Percentiles rank a stretch among this genome's conserved stretches.
Conservation (phyloP, 2,797 vertebrate genomes). For the Ispidina picta region DNA sequence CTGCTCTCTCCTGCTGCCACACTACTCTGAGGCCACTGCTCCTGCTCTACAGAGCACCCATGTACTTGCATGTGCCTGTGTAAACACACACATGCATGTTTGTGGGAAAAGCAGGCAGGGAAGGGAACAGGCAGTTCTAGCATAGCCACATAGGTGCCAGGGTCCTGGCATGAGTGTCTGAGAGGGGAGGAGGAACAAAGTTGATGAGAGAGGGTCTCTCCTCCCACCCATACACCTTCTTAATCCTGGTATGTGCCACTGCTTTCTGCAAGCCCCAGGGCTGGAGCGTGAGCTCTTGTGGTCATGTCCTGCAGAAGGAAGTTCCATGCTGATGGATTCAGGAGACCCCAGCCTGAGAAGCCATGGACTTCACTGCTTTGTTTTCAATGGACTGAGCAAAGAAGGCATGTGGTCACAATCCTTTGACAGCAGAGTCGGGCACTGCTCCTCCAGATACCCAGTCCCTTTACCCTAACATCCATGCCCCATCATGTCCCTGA, state of each 20-base stretch:
- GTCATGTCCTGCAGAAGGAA: neutral
- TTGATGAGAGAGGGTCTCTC: neutral
- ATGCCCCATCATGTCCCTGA: neutral
- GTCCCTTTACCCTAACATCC: neutral
- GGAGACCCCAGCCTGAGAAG: neutral
- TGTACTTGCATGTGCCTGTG: accelerated
- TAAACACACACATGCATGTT: accelerated
- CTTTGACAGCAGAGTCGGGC: neutral
- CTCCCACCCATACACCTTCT: neutral
- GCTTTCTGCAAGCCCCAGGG: accelerated
- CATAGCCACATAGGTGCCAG: accelerated
- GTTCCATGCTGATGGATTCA: neutral
- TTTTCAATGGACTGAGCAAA: neutral
- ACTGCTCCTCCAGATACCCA: neutral
- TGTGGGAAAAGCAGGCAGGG: neutral
- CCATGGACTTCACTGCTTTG: accelerated
- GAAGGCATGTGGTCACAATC: neutral
- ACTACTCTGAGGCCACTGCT: accelerated
- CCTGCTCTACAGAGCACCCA: neutral
- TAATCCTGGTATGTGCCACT: neutral
- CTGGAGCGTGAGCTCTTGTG: neutral
- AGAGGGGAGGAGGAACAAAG: accelerated
- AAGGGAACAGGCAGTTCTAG: neutral
- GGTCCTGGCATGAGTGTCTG: neutral
- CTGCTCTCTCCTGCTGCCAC: neutral